phyloP scores from a whole-genome alignment of 2,888 invertebrate genomes.

The Harpalus rubripes region DNA sequence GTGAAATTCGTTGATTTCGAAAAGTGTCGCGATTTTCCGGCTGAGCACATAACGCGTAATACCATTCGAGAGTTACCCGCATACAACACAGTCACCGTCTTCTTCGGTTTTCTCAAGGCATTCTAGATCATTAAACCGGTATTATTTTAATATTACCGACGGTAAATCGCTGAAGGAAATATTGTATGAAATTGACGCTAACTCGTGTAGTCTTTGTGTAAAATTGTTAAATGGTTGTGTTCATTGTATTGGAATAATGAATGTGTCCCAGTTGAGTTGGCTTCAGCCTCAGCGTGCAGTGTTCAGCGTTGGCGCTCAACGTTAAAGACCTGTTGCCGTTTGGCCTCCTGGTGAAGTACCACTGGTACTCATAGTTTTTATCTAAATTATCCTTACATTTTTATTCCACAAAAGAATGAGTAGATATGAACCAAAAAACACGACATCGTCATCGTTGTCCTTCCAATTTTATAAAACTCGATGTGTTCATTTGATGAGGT shows the following conservation, averaged over 20 bases:
- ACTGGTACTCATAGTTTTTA: conserved; percentile 2
- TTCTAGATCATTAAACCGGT: conserved; percentile 63
- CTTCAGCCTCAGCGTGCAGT: conserved; percentile 6
- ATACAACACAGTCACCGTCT: neutral
- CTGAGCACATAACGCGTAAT: conserved; percentile 32
- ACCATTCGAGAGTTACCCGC: neutral
- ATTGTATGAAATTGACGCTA: conserved; percentile 69
- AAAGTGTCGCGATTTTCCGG: conserved; percentile 33
- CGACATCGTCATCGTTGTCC: too few species aligned
- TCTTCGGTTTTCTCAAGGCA: conserved; percentile 1
- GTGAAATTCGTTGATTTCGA: neutral
- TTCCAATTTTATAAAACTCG: too few species aligned
- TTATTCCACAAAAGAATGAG: too few species aligned
- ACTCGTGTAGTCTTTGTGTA: conserved; percentile 75
- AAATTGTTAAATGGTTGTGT: conserved; percentile 77
- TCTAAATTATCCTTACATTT: neutral
- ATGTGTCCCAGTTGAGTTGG: conserved; percentile 74
- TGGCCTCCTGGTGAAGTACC: neutral
- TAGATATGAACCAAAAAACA: too few species aligned
- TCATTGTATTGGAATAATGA: conserved; percentile 77
- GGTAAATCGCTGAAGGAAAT: conserved; percentile 64
- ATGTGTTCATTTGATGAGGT: too few species aligned
- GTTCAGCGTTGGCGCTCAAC: conserved; percentile 5
- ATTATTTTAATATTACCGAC: conserved; percentile 59
- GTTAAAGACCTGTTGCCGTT: conserved; percentile 32